A percentile compares a stretch with the other conserved stretches of the same genome.
These are phyloP conservation scores for Macroteleia sp. DNA, from an alignment of 2,888 invertebrate species.

Conservation along the genomic window DNA sequence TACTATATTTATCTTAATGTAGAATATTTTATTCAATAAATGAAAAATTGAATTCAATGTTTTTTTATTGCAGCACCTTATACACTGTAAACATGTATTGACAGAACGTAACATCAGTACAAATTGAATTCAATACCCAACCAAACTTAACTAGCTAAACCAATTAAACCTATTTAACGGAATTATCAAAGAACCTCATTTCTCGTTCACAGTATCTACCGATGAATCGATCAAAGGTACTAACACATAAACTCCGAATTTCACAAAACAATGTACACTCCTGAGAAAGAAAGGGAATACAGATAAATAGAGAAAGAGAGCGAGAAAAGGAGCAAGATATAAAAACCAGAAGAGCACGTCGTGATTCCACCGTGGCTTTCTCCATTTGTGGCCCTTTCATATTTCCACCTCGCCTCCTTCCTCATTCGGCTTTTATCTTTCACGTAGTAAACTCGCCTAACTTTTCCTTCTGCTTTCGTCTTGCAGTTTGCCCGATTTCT, in stretches of 20 bases:
- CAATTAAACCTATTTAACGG: conserved; percentile 34
- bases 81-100: no score
- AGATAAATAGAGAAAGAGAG: conserved; percentile 6
- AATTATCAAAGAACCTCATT: conserved; percentile 30
- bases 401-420: conserved; percentile 44
- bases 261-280: conserved; percentile 34
- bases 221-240: conserved; percentile 41
- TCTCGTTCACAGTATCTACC: neutral
- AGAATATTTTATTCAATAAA: no score
- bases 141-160: conserved; percentile 3
- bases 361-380: conserved; percentile 41
- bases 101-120: conserved; percentile 9
- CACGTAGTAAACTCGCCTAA: conserved; percentile 48
- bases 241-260: conserved; percentile 15
- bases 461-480: conserved; percentile 51
- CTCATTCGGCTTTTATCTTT: conserved; percentile 57
- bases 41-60: no score
- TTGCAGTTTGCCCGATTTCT: conserved; percentile 39
- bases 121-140: conserved; percentile 4
- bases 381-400: conserved; percentile 57
- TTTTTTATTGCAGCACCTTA: no score
- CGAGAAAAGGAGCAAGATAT: no score
- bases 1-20: no score
- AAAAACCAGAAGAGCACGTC: no score
- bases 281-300: neutral